These are phyloP conservation scores for Vanessa tameamea DNA, from an alignment of 1,140 invertebrate genomes.

Conservation along the genomic window DNA sequence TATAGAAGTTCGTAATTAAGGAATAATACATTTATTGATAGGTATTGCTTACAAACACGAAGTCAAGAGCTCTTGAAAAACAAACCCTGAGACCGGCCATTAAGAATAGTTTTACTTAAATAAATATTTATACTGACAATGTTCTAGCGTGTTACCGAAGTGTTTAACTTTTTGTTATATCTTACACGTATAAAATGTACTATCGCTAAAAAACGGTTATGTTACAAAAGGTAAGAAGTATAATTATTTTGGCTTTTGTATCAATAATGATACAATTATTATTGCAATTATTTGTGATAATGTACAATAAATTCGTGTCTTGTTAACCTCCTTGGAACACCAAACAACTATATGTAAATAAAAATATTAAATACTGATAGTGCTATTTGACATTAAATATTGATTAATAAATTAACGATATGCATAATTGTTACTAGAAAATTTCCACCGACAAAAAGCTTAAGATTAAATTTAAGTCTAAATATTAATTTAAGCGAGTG, in stretches of 20 bases:
- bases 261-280: background rate
- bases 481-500: background rate
- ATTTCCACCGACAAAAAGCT: too few species aligned
- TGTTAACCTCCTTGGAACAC: too few species aligned
- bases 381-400: too few species aligned
- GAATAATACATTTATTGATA: conserved; percentile 33
- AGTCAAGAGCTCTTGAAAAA: conserved; percentile 39
- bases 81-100: conserved; percentile 52
- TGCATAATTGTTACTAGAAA: too few species aligned
- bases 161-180: conserved; percentile 37
- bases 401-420: too few species aligned
- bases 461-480: background rate
- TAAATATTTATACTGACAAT: conserved; percentile 66
- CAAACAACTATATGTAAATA: too few species aligned
- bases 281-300: conserved; percentile 1
- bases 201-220: background rate
- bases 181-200: conserved; percentile 11
- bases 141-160: conserved; percentile 54
- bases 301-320: too few species aligned
- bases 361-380: too few species aligned
- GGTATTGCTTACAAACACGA: conserved; percentile 38
- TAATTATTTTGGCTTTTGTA: background rate
- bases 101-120: conserved; percentile 67
- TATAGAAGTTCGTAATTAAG: conserved; percentile 22
- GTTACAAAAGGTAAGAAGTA: background rate